phyloP scores from a whole-genome alignment of 2,888 invertebrate species.

The Ormyrus labotus region DNA sequence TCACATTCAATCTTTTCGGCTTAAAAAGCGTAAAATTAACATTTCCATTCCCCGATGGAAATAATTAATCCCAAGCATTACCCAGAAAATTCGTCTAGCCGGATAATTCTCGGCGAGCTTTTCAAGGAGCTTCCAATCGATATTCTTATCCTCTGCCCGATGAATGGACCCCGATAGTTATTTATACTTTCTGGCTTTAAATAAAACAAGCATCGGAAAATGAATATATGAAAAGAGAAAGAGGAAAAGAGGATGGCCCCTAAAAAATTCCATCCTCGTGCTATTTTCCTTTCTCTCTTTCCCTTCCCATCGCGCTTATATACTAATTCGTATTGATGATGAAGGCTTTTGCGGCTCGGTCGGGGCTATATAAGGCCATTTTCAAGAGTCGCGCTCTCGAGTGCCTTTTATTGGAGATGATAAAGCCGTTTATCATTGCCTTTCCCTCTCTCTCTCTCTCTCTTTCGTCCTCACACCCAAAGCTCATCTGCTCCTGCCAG shows the following conservation, averaged over 20 bases:
- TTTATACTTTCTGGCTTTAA: conserved; percentile 13
- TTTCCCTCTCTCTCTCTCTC: conserved; percentile 6
- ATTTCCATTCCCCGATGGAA: not conserved
- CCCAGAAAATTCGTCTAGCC: not conserved
- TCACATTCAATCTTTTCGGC: not conserved
- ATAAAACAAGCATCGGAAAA: conserved; percentile 19
- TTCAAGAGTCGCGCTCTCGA: conserved; percentile 43
- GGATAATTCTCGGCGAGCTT: not conserved
- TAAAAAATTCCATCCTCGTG: conserved; percentile 15
- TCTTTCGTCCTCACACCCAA: not conserved
- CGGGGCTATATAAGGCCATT: conserved; percentile 40
- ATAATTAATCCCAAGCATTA: conserved; percentile 18
- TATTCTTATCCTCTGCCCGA: not conserved
- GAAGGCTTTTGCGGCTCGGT: conserved; percentile 31
- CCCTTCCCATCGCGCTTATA: not conserved
- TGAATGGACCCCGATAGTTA: conserved; percentile 4
- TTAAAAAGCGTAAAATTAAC: not conserved
- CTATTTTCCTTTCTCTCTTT: not conserved
- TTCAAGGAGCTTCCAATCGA: not conserved
- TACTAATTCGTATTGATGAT: conserved; percentile 55
- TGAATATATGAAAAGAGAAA: conserved; percentile 12
- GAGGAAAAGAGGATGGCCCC: not conserved
- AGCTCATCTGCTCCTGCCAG: conserved; percentile 25
- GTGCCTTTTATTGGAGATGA: conserved; percentile 54
- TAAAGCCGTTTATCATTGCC: conserved; percentile 57